These are phyloP conservation scores for Oplegnathus fasciatus DNA, from an alignment of 2,113 vertebrate genomes.

Conservation along the genomic window DNA sequence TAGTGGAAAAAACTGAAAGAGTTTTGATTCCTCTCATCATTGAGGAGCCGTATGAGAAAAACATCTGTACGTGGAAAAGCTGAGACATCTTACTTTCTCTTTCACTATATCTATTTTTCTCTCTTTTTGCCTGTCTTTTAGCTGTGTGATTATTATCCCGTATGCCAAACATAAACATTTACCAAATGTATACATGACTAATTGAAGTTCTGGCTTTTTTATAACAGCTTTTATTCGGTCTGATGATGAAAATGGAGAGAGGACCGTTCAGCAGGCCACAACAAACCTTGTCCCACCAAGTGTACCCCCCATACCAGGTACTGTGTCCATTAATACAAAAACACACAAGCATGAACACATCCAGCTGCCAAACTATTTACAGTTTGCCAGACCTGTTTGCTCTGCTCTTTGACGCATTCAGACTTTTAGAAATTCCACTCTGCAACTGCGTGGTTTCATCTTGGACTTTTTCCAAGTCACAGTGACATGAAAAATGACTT, in stretches of 20 bases:
- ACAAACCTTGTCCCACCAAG: neutral
- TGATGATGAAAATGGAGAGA: constrained; percentile 86
- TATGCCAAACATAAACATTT: neutral
- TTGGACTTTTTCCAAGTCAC: neutral
- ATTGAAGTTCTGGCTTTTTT: neutral
- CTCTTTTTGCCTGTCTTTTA: neutral
- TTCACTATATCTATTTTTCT: neutral
- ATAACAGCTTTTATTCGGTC: constrained; percentile 78
- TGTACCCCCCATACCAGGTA: constrained; percentile 75
- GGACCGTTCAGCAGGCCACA: constrained; percentile 36
- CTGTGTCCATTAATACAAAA: neutral
- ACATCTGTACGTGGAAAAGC: constrained; percentile 81
- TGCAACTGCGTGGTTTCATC: accelerated
- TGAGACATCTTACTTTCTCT: neutral
- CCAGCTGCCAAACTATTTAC: neutral
- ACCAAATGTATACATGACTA: neutral
- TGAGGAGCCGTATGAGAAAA: constrained; percentile 84
- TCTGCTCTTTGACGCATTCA: neutral
- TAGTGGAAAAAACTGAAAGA: constrained; percentile 80
- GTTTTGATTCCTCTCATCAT: constrained; percentile 81
- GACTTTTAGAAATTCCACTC: neutral
- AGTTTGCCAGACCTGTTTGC: constrained; percentile 30
- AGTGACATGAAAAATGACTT: neutral
- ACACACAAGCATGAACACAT: neutral
- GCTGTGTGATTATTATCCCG: neutral